Evolutionary conservation across 2,113 vertebrate genomes (phyloP).

Genomic region (Hypocryptadius cinnamomeus): DNA sequence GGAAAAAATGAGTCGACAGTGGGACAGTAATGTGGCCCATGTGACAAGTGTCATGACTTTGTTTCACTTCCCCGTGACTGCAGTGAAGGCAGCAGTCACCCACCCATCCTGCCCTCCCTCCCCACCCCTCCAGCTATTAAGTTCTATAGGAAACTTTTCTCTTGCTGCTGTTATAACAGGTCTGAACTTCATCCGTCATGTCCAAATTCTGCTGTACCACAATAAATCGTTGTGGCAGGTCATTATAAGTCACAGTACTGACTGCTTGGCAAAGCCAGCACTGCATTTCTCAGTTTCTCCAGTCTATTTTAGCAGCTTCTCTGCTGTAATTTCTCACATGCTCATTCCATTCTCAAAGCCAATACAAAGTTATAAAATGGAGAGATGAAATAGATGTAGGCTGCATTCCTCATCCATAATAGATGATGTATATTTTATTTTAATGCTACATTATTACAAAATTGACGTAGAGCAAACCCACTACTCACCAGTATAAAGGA

Average conservation of each 20-base stretch:
- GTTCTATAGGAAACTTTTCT: background rate
- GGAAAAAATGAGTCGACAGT: background rate
- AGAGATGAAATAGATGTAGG: background rate
- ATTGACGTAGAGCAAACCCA: background rate
- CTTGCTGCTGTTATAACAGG: background rate
- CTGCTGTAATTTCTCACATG: background rate
- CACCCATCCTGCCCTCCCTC: background rate
- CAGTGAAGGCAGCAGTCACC: background rate
- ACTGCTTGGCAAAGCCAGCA: background rate
- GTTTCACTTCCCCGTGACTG: background rate
- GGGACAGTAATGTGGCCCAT: background rate
- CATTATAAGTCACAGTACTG: rapidly evolving
- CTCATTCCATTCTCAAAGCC: background rate
- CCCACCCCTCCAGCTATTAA: background rate
- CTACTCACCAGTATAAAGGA: background rate
- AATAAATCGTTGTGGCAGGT: background rate
- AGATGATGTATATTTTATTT: background rate
- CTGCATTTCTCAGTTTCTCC: background rate
- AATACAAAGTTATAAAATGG: background rate
- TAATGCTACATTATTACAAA: background rate
- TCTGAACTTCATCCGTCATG: background rate
- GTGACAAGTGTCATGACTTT: background rate
- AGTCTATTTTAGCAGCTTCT: background rate
- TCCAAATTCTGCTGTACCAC: background rate
- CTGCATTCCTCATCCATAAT: background rate